A percentile compares a stretch with the other conserved stretches of the same genome.
phyloP scores from a whole-genome alignment of 2,113 vertebrate genomes.

The Chamaea fasciata region DNA sequence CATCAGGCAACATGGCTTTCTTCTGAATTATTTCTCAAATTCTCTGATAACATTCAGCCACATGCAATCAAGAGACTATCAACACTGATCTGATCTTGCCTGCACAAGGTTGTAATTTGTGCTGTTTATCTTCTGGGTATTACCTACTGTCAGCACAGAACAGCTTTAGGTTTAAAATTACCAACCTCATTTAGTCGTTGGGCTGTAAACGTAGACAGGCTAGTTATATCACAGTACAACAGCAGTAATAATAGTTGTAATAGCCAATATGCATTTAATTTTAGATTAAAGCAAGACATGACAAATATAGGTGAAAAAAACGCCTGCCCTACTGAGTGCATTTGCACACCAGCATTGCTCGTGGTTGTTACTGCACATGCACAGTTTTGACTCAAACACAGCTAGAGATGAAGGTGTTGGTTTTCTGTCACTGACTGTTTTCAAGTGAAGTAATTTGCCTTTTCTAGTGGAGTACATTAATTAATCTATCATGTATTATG shows the following conservation, averaged over 20 bases:
- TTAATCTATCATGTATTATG: neutral
- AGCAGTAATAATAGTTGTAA: neutral
- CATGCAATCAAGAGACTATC: neutral
- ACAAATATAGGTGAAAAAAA: accelerated
- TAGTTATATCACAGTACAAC: neutral
- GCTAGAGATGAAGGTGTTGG: neutral
- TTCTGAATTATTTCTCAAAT: neutral
- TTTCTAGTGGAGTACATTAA: neutral
- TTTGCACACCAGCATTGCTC: neutral
- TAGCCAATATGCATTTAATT: neutral
- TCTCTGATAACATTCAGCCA: neutral
- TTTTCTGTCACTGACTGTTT: neutral
- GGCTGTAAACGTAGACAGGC: neutral
- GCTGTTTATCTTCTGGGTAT: neutral
- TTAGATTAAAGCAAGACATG: neutral
- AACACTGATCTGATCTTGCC: neutral
- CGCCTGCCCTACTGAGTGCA: neutral
- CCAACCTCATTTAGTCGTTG: neutral
- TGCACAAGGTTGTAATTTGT: neutral
- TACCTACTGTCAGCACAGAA: neutral
- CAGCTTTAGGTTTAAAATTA: neutral
- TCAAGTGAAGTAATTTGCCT: neutral
- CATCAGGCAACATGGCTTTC: neutral
- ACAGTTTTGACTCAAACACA: neutral
- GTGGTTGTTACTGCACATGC: neutral